Base-by-base conservation (phyloP, 2,797 vertebrate species). In the Hoplostethus mediterraneus region DNA sequence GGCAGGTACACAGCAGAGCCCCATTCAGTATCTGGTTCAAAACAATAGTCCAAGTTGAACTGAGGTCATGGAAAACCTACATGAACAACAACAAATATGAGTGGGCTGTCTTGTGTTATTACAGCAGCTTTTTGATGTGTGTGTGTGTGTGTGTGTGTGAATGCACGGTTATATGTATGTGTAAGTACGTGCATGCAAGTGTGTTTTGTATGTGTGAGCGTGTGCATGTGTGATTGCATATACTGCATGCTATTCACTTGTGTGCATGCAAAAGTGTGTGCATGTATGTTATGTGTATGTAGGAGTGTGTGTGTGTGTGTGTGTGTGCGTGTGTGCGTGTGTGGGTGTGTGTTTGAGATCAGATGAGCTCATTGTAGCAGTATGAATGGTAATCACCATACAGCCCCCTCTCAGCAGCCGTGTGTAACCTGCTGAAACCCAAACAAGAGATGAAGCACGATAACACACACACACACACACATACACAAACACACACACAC, bases 391-490 rank as follows among this genome's bases (percentile, higher is more conserved):
- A 94, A 94, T 94, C 93, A 95, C 21, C 21, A 21, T 87, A 85
- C 87, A 80, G 81, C 87, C 87, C 87, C 92, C 89, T 91, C 88
- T 87, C 90, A 84, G 85, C 92, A 91, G 83, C 91, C 89, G 87
- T 90, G 93, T 94, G 93, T 88, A 93, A 87, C 93, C 86, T 73
- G 73, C 85, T 91, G 92, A 94, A 95, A 94, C 94, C 94, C 94
- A 95, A 95, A 95, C 94, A 95, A 82, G 82, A 93, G 92, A 94
- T 94, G 87, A 85, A 91, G 88, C 81, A 85, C 73, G 92, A 95
- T 94, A 92, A 90, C 69, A 71, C 82, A 80, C 84, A 79, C 72
- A 47, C 49, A 54, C 63, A 48, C 58, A 62, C 49, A 63, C 79
- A 45, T 77, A 75, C 65, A 48, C 59, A 68, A 21, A 60, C 42